phyloP scores from a whole-genome alignment of 2,888 invertebrate species.

The Sarcophaga rosellei region DNA sequence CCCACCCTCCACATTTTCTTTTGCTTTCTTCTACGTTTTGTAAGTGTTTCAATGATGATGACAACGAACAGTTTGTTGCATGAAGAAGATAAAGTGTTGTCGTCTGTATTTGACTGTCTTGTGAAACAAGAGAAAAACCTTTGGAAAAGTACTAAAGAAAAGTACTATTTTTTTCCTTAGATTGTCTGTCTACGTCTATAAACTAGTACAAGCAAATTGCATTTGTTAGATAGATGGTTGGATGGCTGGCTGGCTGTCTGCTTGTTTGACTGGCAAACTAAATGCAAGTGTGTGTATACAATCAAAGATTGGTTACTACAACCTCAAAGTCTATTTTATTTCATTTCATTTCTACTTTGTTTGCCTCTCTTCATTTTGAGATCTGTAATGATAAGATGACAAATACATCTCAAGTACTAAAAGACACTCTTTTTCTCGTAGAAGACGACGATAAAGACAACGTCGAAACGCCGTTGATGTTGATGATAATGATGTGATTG shows the following conservation, averaged over 20 bases:
- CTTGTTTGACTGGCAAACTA: no score
- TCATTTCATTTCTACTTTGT: conserved; percentile 7
- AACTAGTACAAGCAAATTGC: conserved; percentile 54
- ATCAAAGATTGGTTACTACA: conserved; percentile 48
- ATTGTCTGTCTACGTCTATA: neutral
- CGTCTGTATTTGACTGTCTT: neutral
- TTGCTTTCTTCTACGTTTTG: neutral
- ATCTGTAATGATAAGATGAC: conserved; percentile 65
- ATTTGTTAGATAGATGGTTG: conserved; percentile 33
- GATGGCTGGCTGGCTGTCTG: neutral
- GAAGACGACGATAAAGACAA: no score
- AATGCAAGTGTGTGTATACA: neutral
- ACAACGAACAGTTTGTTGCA: conserved; percentile 13
- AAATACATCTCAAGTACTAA: conserved; percentile 57
- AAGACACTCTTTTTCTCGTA: neutral
- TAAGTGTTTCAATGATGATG: conserved; percentile 23
- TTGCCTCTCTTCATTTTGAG: conserved; percentile 35
- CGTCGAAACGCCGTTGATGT: neutral
- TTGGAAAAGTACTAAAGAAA: no score
- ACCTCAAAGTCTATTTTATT: conserved; percentile 36
- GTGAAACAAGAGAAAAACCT: neutral
- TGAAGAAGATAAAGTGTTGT: conserved; percentile 40
- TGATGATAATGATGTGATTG: neutral
- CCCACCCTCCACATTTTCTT: neutral
- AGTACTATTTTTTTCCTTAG: neutral